Evolutionary conservation across 2,888 invertebrate species (phyloP).

Genomic region (Dynastes tityus): DNA sequence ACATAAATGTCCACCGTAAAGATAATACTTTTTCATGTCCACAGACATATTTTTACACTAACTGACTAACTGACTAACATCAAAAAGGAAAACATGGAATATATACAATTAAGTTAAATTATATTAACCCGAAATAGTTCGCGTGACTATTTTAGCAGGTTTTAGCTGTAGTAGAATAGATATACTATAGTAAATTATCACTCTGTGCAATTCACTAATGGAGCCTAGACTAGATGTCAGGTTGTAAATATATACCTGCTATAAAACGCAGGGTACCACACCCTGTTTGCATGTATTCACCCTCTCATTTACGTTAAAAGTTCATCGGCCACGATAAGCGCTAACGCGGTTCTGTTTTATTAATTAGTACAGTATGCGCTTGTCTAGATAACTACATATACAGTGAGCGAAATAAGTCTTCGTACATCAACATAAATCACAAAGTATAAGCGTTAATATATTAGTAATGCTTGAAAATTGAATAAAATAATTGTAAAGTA

Average conservation of each 20-base stretch:
- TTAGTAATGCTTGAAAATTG: too few species aligned
- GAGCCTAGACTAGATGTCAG: slow-evolving; percentile 8
- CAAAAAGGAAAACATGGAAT: neutral
- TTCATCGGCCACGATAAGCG: slow-evolving; percentile 34
- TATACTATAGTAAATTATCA: slow-evolving; percentile 36
- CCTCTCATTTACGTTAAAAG: slow-evolving; percentile 23
- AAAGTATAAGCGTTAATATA: too few species aligned
- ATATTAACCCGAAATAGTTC: slow-evolving; percentile 7
- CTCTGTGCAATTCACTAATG: slow-evolving; percentile 42
- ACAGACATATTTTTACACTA: neutral
- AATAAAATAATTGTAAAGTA: too few species aligned
- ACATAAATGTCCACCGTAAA: neutral
- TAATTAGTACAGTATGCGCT: neutral
- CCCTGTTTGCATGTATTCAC: slow-evolving; percentile 34
- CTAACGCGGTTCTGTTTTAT: neutral
- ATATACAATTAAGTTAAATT: neutral
- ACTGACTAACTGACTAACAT: neutral
- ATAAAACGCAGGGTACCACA: slow-evolving; percentile 23
- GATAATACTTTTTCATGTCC: neutral
- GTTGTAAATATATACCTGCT: slow-evolving; percentile 2
- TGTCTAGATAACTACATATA: neutral
- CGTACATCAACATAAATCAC: too few species aligned
- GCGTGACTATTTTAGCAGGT: slow-evolving; percentile 23
- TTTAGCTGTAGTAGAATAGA: slow-evolving; percentile 6
- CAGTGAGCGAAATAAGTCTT: neutral